phyloP scores from a whole-genome alignment of 1,140 invertebrate species.

The Monochamus saltuarius region DNA sequence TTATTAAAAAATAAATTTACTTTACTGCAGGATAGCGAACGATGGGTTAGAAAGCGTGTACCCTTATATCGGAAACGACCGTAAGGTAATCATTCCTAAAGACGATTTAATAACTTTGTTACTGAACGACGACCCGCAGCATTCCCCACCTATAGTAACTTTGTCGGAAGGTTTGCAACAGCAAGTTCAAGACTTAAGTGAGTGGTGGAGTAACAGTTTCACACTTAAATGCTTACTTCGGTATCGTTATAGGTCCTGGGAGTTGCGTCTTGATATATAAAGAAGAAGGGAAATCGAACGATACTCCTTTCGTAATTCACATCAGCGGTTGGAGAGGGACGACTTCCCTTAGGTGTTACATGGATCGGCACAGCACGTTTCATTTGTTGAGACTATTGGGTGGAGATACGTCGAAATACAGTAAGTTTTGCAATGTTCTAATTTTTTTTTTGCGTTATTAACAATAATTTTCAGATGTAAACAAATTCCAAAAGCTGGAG shows the following conservation, averaged over 20 bases:
- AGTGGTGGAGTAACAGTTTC: constrained; percentile 38
- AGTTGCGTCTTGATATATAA: constrained; percentile 75
- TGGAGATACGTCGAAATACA: constrained; percentile 77
- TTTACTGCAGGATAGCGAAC: constrained; percentile 63
- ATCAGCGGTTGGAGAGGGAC: constrained; percentile 91
- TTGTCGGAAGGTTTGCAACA: constrained; percentile 66
- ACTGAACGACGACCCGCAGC: constrained; percentile 71
- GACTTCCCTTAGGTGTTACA: constrained; percentile 81
- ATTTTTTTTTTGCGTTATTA: constrained; percentile 40
- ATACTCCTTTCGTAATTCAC: constrained; percentile 60
- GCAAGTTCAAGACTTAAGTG: constrained; percentile 66
- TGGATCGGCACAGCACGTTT: constrained; percentile 76
- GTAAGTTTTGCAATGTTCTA: constrained; percentile 52
- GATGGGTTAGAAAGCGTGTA: constrained; percentile 71
- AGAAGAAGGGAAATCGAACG: constrained; percentile 54
- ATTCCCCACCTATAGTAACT: constrained; percentile 67
- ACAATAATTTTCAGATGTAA: too few relatives aligned
- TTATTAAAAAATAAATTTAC: neutral
- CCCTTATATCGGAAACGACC: constrained; percentile 61
- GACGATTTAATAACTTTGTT: constrained; percentile 79
- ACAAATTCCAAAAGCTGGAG: too few relatives aligned
- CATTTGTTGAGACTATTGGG: constrained; percentile 84
- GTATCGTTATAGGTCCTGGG: constrained; percentile 60
- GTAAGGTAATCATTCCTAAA: constrained; percentile 68
- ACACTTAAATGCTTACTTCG: neutral